Evolutionary conservation across 2,888 invertebrate species (phyloP).

Genomic region (Neuroscelio doddi): DNA sequence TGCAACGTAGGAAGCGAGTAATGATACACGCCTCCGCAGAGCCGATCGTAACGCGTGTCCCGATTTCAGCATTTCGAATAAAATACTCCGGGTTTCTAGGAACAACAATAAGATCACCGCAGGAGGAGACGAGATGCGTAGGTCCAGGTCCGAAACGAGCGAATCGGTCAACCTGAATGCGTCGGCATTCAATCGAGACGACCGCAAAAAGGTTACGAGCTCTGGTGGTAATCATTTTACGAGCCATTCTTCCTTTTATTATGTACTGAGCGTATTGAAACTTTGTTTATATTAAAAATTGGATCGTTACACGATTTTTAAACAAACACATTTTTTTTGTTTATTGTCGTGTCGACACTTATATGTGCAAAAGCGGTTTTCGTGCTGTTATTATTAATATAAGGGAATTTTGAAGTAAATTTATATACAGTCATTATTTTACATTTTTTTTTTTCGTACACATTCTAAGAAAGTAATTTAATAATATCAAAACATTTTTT

Average conservation of each 20-base stretch:
- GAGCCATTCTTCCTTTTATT: constrained; percentile 7
- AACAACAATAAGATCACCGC: constrained; percentile 15
- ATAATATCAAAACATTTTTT: no score
- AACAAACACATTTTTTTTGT: no score
- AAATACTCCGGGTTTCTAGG: constrained; percentile 17
- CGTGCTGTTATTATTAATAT: no score
- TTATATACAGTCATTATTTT: no score
- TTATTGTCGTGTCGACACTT: no score
- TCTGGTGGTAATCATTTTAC: constrained; percentile 20
- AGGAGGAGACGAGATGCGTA: background rate
- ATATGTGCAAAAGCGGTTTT: no score
- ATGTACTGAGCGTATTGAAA: no score
- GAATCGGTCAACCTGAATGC: constrained; percentile 22
- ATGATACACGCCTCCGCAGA: constrained; percentile 5
- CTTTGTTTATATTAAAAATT: no score
- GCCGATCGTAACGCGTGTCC: constrained; percentile 22
- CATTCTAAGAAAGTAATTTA: no score
- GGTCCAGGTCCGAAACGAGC: constrained; percentile 11
- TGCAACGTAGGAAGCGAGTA: constrained; percentile 14
- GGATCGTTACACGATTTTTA: no score
- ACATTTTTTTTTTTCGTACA: no score
- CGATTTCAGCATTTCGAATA: constrained; percentile 20
- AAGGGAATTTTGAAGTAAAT: no score
- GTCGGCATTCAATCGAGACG: constrained; percentile 12
- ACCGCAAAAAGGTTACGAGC: constrained; percentile 19